Evolutionary conservation across 1,140 invertebrate genomes (phyloP), one percentile per base, ranked within the genome.

Genomic region (Homalodisca vitripennis): DNA sequence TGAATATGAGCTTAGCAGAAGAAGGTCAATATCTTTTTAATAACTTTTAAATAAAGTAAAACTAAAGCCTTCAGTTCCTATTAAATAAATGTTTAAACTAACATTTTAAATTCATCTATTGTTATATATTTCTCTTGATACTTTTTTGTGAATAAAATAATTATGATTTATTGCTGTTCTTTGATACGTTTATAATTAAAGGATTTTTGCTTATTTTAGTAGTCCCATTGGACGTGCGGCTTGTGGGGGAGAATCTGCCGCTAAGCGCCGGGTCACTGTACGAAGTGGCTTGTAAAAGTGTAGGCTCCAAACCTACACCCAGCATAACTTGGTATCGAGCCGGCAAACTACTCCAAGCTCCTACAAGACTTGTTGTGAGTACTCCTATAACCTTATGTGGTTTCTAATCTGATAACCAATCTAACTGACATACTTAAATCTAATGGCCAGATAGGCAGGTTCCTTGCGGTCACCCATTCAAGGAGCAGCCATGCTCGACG

Each of bases 281-380:
- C 77, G 88, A 91, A 77, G 84, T 94, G 27, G 84, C 86, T 64
- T 95, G 93, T 77, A 87, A 90, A 76, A 91, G 91, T 3, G 87
- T 86, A 12, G 93, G 93, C 51, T 92, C 91, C 12, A 84, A 92
- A 65, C 93, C 93, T 47, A 86, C 91, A 2, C 91, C 93, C 20
- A 84, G 90, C 74, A 90, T 95, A 74, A 91, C 91, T 0, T 95
- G 92, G 92, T 74, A 63, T 62, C 65, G 62, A 32, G 27, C 30
- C 13, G 63, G 69, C 3, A 53, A 70, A 66, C 63, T 48, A 66
- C 46, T 48, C 24, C 66, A 66, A 22, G 66, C 66, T 24, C 67
- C 65, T 17, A 71, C 63, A 14, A 65, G 72, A 27, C 55, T 68
- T 26, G 71, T 67, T 47, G 72, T 72, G 57, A 69, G 57, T 55